Conservation (phyloP, 1,140 invertebrate genomes). For the Eriosoma lanigerum region DNA sequence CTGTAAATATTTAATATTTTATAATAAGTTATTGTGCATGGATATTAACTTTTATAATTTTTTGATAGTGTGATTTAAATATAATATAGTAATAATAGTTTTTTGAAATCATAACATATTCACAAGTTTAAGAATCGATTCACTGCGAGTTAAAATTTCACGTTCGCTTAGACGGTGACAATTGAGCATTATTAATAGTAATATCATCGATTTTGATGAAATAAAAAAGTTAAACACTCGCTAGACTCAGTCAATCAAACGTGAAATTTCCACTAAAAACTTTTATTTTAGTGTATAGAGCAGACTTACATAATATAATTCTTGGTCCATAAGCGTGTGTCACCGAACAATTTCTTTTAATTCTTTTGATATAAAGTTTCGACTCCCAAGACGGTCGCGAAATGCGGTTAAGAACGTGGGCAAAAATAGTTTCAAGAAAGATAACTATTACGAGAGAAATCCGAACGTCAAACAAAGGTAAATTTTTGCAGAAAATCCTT, state of each 20-base stretch:
- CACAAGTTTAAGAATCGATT: no score
- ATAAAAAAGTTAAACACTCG: no score
- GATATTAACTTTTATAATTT: no score
- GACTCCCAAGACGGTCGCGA: not conserved
- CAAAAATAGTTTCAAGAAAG: not conserved
- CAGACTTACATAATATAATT: not conserved
- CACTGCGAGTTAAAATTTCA: no score
- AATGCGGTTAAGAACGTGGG: conserved; percentile 5
- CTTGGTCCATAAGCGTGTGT: not conserved
- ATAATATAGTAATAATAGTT: no score
- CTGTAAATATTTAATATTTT: no score
- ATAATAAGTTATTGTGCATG: no score
- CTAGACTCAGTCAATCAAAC: not conserved
- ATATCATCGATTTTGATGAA: no score
- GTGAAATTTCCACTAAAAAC: not conserved
- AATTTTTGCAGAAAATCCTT: not conserved
- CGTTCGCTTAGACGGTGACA: no score
- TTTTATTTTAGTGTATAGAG: not conserved
- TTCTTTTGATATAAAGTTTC: conserved; percentile 29
- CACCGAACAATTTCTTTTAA: not conserved
- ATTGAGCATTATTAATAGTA: no score
- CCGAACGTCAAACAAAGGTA: not conserved
- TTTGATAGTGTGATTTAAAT: no score
- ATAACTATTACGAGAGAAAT: not conserved
- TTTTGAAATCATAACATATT: no score